phyloP scores from a whole-genome alignment of 1,140 invertebrate genomes.

The Aphidius ervi region DNA sequence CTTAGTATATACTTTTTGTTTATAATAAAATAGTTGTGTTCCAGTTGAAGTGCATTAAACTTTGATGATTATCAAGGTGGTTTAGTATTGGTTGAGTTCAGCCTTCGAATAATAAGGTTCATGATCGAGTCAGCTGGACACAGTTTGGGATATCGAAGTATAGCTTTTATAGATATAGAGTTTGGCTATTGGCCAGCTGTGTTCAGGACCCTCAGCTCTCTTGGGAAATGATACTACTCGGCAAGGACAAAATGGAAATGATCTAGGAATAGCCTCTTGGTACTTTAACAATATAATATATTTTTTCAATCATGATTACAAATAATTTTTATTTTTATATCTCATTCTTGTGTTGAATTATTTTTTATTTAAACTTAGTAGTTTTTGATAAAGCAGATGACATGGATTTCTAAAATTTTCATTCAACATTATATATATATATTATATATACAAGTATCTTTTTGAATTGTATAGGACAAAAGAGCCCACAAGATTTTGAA shows the following conservation, averaged over 20 bases:
- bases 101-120: too few relatives aligned
- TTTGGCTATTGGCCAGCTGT: constrained; percentile 22
- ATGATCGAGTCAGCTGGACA: too few relatives aligned
- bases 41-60: background rate
- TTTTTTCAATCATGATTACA: too few relatives aligned
- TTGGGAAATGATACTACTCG: constrained; percentile 53
- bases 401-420: background rate
- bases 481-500: constrained; percentile 29
- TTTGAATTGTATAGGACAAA: too few relatives aligned
- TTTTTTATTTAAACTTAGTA: too few relatives aligned
- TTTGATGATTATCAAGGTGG: constrained; percentile 11
- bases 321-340: too few relatives aligned
- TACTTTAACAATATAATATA: background rate
- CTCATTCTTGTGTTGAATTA: too few relatives aligned
- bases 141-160: background rate
- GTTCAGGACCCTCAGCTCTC: constrained; percentile 30
- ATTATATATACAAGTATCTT: too few relatives aligned
- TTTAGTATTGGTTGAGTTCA: too few relatives aligned
- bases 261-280: constrained; percentile 36
- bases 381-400: too few relatives aligned
- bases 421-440: background rate
- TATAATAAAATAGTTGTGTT: background rate
- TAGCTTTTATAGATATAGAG: background rate
- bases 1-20: too few relatives aligned
- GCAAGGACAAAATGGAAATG: constrained; percentile 52